These are phyloP conservation scores for Barnardius zonarius DNA, from an alignment of 2,113 vertebrate genomes.

Conservation along the genomic window DNA sequence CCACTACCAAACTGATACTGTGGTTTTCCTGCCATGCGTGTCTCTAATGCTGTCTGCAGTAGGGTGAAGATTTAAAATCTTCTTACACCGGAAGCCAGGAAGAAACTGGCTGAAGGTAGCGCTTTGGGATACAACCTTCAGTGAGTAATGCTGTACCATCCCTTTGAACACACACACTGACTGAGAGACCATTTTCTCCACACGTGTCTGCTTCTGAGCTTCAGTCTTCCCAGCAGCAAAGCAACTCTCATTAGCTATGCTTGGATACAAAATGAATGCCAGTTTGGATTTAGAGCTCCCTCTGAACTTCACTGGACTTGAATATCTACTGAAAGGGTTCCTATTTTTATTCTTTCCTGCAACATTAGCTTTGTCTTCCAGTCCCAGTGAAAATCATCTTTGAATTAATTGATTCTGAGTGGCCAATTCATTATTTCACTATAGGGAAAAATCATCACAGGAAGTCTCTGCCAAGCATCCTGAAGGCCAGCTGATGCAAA, in stretches of 20 bases:
- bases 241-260: background rate
- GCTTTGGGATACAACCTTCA: background rate
- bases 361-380: background rate
- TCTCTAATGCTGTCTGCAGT: background rate
- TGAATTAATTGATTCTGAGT: background rate
- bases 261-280: background rate
- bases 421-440: constrained; percentile 5
- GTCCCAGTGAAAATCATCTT: background rate
- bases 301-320: background rate
- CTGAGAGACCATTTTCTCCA: rapidly evolving
- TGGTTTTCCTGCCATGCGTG: background rate
- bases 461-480: background rate
- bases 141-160: background rate
- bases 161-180: rapidly evolving
- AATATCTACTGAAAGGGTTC: background rate
- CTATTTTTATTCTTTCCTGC: constrained; percentile 19
- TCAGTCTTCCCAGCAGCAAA: background rate
- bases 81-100: background rate
- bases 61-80: background rate
- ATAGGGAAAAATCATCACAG: background rate
- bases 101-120: background rate
- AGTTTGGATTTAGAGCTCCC: background rate
- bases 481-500: background rate
- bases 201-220: background rate
- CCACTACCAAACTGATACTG: background rate